These are phyloP conservation scores for Bombus waltoni DNA, from an alignment of 1,140 invertebrate genomes.

Conservation along the genomic window DNA sequence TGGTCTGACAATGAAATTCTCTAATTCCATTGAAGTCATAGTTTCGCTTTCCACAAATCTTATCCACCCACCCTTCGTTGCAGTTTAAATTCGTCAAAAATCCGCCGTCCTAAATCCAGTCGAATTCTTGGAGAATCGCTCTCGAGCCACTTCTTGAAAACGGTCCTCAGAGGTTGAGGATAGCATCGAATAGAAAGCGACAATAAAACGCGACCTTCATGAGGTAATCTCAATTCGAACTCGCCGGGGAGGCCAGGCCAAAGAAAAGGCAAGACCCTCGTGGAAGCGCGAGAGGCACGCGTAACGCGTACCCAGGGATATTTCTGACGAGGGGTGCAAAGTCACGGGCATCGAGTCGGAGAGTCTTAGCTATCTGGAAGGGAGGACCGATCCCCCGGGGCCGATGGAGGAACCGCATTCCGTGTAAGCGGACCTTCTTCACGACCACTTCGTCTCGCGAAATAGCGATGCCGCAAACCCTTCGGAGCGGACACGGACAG, in stretches of 20 bases:
- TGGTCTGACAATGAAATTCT: not conserved
- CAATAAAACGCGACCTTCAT: constrained; percentile 43
- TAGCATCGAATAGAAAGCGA: constrained; percentile 9
- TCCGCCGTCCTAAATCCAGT: not conserved
- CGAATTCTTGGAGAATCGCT: not conserved
- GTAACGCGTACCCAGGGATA: constrained; percentile 48
- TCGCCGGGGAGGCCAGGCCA: not conserved
- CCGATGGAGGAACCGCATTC: constrained; percentile 61
- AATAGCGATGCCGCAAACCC: constrained; percentile 51
- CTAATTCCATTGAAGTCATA: no score
- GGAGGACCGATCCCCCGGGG: constrained; percentile 56
- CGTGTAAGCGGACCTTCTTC: constrained; percentile 58
- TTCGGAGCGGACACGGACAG: constrained; percentile 31
- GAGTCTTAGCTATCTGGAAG: constrained; percentile 44
- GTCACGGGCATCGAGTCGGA: constrained; percentile 42
- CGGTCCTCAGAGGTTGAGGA: not conserved
- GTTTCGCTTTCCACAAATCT: not conserved
- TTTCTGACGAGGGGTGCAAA: constrained; percentile 53
- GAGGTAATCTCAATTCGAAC: constrained; percentile 41
- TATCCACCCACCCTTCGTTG: not conserved
- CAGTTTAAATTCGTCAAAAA: not conserved
- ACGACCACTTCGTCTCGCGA: constrained; percentile 48
- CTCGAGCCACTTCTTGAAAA: not conserved
- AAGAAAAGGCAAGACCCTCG: constrained; percentile 42
- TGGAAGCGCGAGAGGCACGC: constrained; percentile 38